Conservation (phyloP, 2,888 invertebrate species). For the Oligia latruncula region DNA sequence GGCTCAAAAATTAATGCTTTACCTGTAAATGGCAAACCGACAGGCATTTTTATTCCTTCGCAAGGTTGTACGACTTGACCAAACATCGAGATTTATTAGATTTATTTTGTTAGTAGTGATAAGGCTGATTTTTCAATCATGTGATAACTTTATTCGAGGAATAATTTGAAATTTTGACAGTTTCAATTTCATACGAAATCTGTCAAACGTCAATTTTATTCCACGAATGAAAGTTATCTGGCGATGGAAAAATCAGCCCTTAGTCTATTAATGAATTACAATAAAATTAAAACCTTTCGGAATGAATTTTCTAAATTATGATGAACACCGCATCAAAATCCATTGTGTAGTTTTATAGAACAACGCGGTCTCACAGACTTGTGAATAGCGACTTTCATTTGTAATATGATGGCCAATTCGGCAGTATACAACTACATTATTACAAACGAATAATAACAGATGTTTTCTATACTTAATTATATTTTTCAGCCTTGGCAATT, state of each 20-base stretch:
- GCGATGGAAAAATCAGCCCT: too few relatives aligned
- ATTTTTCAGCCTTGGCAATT: not conserved
- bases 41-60: not conserved
- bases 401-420: not conserved
- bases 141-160: too few relatives aligned
- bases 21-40: not conserved
- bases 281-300: not conserved
- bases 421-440: not conserved
- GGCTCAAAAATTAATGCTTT: not conserved
- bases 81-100: not conserved
- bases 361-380: not conserved
- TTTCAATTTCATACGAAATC: too few relatives aligned
- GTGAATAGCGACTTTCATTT: not conserved
- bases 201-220: too few relatives aligned
- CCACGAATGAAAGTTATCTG: too few relatives aligned
- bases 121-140: too few relatives aligned
- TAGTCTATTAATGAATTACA: too few relatives aligned
- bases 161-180: too few relatives aligned
- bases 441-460: not conserved
- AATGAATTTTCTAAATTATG: not conserved
- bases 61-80: not conserved
- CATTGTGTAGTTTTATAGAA: not conserved
- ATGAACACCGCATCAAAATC: not conserved
- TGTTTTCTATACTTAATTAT: not conserved
- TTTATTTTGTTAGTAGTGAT: not conserved